Conservation (phyloP, 2,113 vertebrate species). For the Solenodon paradoxus region DNA sequence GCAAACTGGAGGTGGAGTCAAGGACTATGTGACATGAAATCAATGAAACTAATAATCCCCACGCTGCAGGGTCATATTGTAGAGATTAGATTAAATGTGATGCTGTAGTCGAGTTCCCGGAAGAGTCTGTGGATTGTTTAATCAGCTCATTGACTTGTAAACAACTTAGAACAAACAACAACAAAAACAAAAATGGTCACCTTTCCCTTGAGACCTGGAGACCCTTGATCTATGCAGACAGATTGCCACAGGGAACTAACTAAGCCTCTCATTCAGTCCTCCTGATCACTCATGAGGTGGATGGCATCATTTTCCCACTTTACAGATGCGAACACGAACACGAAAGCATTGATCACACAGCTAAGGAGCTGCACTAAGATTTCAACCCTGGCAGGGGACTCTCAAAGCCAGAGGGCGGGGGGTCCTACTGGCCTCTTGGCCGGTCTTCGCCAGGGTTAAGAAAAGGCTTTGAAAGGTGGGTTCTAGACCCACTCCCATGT, state of each 20-base stretch:
- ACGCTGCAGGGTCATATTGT: neutral
- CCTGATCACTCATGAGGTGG: neutral
- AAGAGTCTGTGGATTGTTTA: neutral
- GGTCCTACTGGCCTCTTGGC: neutral
- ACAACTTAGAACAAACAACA: neutral
- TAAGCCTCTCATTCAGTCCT: neutral
- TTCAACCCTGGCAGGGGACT: neutral
- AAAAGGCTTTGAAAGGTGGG: neutral
- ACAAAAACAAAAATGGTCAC: neutral
- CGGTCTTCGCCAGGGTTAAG: neutral
- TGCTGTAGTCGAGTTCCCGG: neutral
- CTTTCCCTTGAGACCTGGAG: neutral
- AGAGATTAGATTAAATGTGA: neutral
- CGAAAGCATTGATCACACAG: too few species aligned
- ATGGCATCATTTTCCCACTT: neutral
- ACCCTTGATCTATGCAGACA: neutral
- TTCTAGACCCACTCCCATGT: neutral
- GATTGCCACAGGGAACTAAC: too few species aligned
- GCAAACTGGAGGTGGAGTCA: neutral
- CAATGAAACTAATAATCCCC: neutral
- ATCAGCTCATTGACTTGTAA: neutral
- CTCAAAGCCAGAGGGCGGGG: neutral
- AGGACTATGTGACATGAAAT: neutral
- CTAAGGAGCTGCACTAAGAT: neutral
- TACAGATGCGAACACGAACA: neutral